Evolutionary conservation across 1,140 invertebrate genomes (phyloP).

Genomic region (Drosophila nasuta): DNA sequence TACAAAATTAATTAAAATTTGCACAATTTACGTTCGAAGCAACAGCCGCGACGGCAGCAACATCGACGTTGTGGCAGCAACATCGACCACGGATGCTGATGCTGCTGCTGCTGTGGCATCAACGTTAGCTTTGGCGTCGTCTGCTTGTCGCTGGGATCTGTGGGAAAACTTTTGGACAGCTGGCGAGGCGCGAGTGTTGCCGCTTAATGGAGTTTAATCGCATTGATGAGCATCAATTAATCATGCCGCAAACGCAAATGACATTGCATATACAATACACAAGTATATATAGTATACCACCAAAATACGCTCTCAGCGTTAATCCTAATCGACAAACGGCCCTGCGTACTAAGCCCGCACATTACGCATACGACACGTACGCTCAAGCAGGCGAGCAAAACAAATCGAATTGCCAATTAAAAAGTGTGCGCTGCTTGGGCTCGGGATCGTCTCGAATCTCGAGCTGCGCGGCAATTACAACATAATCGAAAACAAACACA

Average conservation of each 20-base stretch:
- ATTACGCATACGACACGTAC: conserved; percentile 81
- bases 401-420: conserved; percentile 76
- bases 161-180: conserved; percentile 48
- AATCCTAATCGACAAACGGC: conserved; percentile 61
- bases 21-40: conserved; percentile 56
- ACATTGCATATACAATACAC: conserved; percentile 23
- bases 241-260: conserved; percentile 73
- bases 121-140: conserved; percentile 4
- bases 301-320: background rate
- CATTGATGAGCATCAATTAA: conserved; percentile 81
- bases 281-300: background rate
- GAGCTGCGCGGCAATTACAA: conserved; percentile 56
- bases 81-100: background rate
- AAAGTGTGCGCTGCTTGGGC: conserved; percentile 41
- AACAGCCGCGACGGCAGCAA: background rate
- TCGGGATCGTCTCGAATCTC: background rate
- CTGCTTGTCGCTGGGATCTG: conserved; percentile 31
- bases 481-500: conserved; percentile 55
- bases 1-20: conserved; percentile 82
- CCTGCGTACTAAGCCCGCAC: conserved; percentile 61
- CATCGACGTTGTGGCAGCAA: background rate
- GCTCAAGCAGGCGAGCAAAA: conserved; percentile 26
- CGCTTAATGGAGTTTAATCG: conserved; percentile 76
- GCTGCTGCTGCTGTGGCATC: conserved; percentile 2
- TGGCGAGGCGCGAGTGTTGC: conserved; percentile 63